Conservation (phyloP, 1,140 invertebrate genomes). For the Odontomachus brunneus region DNA sequence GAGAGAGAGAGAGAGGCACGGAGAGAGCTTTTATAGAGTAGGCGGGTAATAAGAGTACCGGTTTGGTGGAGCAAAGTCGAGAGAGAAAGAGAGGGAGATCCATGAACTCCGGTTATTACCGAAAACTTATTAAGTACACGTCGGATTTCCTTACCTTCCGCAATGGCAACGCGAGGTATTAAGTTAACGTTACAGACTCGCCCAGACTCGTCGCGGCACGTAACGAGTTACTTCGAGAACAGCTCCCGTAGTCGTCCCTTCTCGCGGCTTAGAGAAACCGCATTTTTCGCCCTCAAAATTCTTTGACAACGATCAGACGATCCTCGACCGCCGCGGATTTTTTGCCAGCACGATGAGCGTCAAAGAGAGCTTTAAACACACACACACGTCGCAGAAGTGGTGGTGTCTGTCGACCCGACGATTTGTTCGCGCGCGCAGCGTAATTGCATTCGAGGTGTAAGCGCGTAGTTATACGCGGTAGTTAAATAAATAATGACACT, state of each 20-base stretch:
- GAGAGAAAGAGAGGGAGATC: background rate
- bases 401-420: background rate
- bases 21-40: conserved; percentile 11
- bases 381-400: too few relatives aligned
- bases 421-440: conserved; percentile 14
- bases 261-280: background rate
- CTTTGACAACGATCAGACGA: too few relatives aligned
- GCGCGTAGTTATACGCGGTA: conserved; percentile 14
- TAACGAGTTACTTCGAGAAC: conserved; percentile 30
- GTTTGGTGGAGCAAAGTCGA: conserved; percentile 25
- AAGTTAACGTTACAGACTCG: conserved; percentile 42
- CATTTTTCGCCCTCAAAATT: background rate
- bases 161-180: conserved; percentile 34
- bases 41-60: conserved; percentile 48
- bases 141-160: conserved; percentile 56
- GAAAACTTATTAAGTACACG: conserved; percentile 61
- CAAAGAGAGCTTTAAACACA: conserved; percentile 12
- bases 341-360: too few relatives aligned
- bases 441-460: conserved; percentile 50
- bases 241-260: background rate
- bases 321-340: too few relatives aligned
- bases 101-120: conserved; percentile 30
- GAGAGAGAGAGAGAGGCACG: too few relatives aligned
- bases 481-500: conserved; percentile 57
- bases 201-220: background rate